phyloP scores from a whole-genome alignment of 2,797 vertebrate genomes.

The Enteromius viviparus region DNA sequence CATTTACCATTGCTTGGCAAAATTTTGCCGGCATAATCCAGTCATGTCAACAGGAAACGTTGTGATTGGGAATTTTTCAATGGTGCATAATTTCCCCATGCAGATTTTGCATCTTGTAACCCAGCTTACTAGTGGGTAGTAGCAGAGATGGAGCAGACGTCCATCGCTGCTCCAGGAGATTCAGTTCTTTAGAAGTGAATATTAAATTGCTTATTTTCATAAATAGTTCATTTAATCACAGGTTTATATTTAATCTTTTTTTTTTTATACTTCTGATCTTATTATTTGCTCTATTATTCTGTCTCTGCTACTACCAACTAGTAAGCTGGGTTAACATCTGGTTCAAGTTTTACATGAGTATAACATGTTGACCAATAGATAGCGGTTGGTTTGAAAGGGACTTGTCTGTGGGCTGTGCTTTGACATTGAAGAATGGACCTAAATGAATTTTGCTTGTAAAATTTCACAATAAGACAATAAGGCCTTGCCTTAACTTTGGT shows the following conservation, averaged over 20 bases:
- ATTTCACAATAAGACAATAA: background rate
- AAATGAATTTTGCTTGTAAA: background rate
- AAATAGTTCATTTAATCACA: too few species aligned
- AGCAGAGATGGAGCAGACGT: too few species aligned
- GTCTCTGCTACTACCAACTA: too few species aligned
- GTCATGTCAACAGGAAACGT: background rate
- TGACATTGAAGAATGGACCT: background rate
- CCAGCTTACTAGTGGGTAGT: too few species aligned
- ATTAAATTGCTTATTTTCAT: too few species aligned
- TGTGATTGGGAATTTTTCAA: too few species aligned
- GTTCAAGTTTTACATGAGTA: background rate
- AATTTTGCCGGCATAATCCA: background rate
- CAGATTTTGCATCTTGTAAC: background rate
- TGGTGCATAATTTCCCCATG: background rate
- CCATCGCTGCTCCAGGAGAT: too few species aligned
- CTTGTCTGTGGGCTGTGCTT: background rate
- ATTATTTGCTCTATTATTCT: too few species aligned
- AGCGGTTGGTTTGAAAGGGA: background rate
- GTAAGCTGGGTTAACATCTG: too few species aligned
- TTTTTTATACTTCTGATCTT: too few species aligned
- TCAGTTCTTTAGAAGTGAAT: too few species aligned
- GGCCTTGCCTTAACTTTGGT: background rate
- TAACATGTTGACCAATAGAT: background rate
- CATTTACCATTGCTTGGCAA: background rate
- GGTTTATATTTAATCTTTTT: too few species aligned